phyloP scores from a whole-genome alignment of 2,113 vertebrate species.

The Bambusicola thoracicus region DNA sequence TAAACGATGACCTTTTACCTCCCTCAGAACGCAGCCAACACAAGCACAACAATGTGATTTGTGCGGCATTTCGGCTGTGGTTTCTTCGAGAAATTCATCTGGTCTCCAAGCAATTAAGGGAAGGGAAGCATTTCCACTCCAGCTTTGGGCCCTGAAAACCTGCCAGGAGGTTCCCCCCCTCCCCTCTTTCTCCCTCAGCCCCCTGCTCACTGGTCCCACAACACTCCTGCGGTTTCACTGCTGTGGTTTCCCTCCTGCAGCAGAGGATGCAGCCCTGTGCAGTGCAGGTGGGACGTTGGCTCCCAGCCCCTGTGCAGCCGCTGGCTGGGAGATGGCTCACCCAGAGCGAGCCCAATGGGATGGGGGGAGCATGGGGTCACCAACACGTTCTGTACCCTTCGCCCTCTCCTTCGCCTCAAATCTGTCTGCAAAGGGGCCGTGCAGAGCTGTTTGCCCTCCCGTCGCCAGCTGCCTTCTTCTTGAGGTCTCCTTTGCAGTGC shows the following conservation, averaged over 20 bases:
- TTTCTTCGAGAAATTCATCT: conserved; percentile 64
- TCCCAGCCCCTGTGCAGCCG: rapidly evolving
- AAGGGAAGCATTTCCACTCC: conserved; percentile 62
- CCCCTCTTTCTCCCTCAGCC: neutral
- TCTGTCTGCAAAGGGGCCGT: neutral
- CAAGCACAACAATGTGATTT: conserved; percentile 57
- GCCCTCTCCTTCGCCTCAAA: neutral
- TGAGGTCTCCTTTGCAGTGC: neutral
- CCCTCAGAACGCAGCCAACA: conserved; percentile 46
- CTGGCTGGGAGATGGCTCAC: neutral
- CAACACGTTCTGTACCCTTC: neutral
- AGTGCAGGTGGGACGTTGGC: neutral
- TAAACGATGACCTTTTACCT: conserved; percentile 53
- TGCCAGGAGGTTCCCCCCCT: conserved; percentile 20
- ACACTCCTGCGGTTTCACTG: neutral
- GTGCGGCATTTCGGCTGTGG: conserved; percentile 42
- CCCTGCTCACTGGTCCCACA: neutral
- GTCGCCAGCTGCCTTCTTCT: neutral
- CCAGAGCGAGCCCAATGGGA: rapidly evolving
- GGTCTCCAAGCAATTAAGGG: conserved; percentile 53
- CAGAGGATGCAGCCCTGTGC: neutral
- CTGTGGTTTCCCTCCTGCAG: rapidly evolving
- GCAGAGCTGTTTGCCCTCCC: rapidly evolving
- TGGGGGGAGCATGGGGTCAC: rapidly evolving
- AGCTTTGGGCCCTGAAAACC: conserved; percentile 36